phyloP scores from a whole-genome alignment of 2,888 invertebrate genomes.

The Gnatocerus cornutus region DNA sequence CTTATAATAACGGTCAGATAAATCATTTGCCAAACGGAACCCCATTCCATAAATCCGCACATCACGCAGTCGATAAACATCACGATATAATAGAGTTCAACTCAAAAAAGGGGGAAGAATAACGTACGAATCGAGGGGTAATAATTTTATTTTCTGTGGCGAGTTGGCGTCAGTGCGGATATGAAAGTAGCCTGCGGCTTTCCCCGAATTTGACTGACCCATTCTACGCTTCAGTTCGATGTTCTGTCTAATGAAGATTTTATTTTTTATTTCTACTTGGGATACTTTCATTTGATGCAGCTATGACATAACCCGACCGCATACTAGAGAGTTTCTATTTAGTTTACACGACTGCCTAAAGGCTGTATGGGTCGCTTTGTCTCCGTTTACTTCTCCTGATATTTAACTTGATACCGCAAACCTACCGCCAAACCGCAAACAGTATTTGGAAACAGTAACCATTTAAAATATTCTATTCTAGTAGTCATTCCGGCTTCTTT shows the following conservation, averaged over 20 bases:
- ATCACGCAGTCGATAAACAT: conserved; percentile 56
- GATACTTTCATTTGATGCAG: conserved; percentile 53
- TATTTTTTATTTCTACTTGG: conserved; percentile 44
- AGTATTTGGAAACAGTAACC: conserved; percentile 56
- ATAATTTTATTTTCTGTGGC: conserved; percentile 54
- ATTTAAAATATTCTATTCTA: conserved; percentile 50
- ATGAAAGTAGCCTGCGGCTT: conserved; percentile 53
- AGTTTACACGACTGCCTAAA: conserved; percentile 66
- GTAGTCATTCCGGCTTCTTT: conserved; percentile 17
- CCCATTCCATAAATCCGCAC: conserved; percentile 55
- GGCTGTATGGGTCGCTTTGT: conserved; percentile 69
- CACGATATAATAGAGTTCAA: conserved; percentile 55
- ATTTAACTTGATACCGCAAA: conserved; percentile 69
- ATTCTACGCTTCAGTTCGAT: conserved; percentile 36
- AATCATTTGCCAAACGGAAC: conserved; percentile 57
- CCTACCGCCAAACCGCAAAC: conserved; percentile 60
- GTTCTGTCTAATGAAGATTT: conserved; percentile 47
- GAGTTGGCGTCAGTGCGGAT: conserved; percentile 53
- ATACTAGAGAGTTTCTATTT: conserved; percentile 66
- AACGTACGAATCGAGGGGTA: conserved; percentile 51
- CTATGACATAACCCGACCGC: conserved; percentile 56
- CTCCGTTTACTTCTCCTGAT: conserved; percentile 66
- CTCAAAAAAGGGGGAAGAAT: conserved; percentile 52
- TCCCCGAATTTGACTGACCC: conserved; percentile 50
- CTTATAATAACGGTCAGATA: conserved; percentile 58